A percentile compares a stretch with the other conserved stretches of the same genome.
Evolutionary conservation across 2,797 vertebrate species (phyloP).

Genomic region (Micrastur ruficollis): DNA sequence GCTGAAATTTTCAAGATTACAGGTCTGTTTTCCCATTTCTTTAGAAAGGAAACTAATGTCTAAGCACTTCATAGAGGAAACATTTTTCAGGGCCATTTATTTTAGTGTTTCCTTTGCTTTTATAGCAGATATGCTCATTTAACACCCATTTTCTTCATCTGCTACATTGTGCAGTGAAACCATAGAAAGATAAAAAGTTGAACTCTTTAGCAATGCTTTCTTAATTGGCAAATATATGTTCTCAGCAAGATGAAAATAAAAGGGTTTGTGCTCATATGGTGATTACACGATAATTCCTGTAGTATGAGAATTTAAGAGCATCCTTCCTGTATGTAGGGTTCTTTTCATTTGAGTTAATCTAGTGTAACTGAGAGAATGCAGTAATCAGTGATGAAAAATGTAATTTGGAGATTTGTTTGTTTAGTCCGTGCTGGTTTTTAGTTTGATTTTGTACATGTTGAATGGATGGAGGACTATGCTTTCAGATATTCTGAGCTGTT

Average conservation of each 20-base stretch:
- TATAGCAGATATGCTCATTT: background rate
- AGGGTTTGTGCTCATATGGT: background rate
- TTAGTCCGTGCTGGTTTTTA: background rate
- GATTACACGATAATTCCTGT: background rate
- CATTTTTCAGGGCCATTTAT: conserved; percentile 31
- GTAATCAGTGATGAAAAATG: background rate
- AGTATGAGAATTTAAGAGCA: background rate
- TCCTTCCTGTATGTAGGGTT: background rate
- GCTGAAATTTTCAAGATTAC: background rate
- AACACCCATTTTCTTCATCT: background rate
- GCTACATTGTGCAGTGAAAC: background rate
- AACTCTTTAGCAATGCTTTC: background rate
- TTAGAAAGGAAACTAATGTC: background rate
- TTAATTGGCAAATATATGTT: background rate
- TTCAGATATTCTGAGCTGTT: background rate
- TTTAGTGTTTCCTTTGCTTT: conserved; percentile 14
- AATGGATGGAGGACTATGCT: background rate
- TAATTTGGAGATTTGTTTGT: background rate
- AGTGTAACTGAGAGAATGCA: background rate
- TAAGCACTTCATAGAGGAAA: background rate
- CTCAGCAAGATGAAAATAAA: background rate
- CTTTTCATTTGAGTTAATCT: background rate
- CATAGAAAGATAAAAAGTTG: background rate
- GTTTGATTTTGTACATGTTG: background rate
- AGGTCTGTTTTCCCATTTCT: background rate